Conservation (phyloP, 2,888 invertebrate genomes). For the Trichogramma dendrolimi region DNA sequence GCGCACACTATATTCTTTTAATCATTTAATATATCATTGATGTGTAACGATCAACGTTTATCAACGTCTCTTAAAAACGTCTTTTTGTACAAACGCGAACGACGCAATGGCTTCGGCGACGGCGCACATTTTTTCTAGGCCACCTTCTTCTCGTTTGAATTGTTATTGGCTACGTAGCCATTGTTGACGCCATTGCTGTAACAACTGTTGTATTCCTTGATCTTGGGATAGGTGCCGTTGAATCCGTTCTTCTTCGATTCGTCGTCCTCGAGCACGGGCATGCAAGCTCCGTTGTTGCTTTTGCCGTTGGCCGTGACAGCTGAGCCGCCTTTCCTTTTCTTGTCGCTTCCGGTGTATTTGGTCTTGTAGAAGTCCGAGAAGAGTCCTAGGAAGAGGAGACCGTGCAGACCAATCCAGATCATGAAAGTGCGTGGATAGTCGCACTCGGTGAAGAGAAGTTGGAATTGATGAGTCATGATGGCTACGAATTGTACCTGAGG, state of each 20-base stretch:
- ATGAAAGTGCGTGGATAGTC: constrained; percentile 87
- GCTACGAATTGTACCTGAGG: constrained; percentile 83
- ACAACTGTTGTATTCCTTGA: constrained; percentile 60
- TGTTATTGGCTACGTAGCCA: constrained; percentile 57
- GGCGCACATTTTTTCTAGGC: constrained; percentile 38
- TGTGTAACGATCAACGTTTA: too few species aligned
- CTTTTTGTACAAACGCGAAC: too few species aligned
- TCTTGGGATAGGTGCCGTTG: constrained; percentile 54
- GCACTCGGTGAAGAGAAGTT: constrained; percentile 84
- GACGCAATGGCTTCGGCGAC: constrained; percentile 1
- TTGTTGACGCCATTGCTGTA: constrained; percentile 63
- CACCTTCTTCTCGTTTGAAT: constrained; percentile 46
- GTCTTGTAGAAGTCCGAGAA: constrained; percentile 93
- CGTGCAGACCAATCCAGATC: constrained; percentile 92
- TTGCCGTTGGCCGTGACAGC: constrained; percentile 18
- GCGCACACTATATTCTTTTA: too few species aligned
- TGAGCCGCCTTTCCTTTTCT: constrained; percentile 24
- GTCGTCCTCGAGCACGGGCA: constrained; percentile 67
- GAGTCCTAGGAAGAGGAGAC: constrained; percentile 86
- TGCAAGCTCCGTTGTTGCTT: constrained; percentile 57
- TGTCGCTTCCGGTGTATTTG: constrained; percentile 58
- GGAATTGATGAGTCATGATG: constrained; percentile 88
- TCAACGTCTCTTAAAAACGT: too few species aligned
- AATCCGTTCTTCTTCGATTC: constrained; percentile 43
- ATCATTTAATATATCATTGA: too few species aligned